Evolutionary conservation across 2,113 vertebrate species (phyloP).

Genomic region (Amazona guildingii): DNA sequence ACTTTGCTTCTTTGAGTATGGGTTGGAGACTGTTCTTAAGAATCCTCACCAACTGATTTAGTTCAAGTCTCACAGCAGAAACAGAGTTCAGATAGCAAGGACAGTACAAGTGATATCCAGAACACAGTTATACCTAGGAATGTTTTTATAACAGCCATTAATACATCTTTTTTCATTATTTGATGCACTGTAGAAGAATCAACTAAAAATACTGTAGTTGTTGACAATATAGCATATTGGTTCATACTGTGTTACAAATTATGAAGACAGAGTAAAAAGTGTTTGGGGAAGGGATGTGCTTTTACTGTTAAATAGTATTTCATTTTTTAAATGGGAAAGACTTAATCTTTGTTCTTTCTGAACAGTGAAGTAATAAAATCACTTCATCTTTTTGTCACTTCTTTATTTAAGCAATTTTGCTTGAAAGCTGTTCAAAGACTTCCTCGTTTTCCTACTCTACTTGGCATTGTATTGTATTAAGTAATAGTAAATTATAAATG

Average conservation of each 20-base stretch:
- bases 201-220: background rate
- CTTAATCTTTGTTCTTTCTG: background rate
- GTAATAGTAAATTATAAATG: background rate
- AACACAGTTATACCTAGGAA: background rate
- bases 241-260: background rate
- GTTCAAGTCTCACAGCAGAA: background rate
- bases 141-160: background rate
- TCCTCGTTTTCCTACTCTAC: background rate
- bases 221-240: background rate
- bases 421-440: background rate
- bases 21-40: background rate
- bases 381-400: background rate
- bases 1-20: background rate
- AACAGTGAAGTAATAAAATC: background rate
- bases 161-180: background rate
- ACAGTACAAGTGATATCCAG: background rate
- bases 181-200: background rate
- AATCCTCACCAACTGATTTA: background rate
- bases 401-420: background rate
- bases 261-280: background rate
- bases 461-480: rapidly evolving
- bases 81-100: background rate
- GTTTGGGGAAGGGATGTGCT: background rate
- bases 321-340: background rate
- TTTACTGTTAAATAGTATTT: background rate